Evolutionary conservation across 2,113 vertebrate genomes (phyloP).

Genomic region (Strigops habroptila): DNA sequence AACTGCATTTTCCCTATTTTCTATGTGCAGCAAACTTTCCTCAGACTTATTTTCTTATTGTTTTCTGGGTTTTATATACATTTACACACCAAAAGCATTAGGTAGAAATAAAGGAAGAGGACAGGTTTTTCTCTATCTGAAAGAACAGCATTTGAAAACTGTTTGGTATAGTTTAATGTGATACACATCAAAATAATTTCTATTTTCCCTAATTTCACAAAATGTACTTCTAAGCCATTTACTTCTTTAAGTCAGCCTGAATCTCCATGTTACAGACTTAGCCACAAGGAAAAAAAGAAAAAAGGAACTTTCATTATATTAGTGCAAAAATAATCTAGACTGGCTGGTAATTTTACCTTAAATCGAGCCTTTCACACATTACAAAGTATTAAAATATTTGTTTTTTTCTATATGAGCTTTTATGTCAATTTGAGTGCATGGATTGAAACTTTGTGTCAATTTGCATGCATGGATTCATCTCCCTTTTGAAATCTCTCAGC

Average conservation of each 20-base stretch:
- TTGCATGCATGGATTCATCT: background rate
- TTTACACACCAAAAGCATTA: background rate
- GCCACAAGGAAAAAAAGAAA: background rate
- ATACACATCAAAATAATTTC: background rate
- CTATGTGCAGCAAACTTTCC: background rate
- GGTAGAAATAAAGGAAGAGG: background rate
- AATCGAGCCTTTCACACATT: background rate
- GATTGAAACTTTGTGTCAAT: background rate
- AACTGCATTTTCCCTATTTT: background rate
- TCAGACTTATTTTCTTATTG: background rate
- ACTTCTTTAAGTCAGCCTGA: background rate
- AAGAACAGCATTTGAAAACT: background rate
- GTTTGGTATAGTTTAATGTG: background rate
- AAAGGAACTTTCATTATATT: background rate
- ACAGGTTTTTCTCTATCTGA: background rate
- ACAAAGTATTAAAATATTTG: background rate
- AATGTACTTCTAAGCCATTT: background rate
- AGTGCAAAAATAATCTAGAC: background rate
- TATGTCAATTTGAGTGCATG: background rate
- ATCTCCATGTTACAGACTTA: background rate
- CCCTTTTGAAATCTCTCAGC: background rate
- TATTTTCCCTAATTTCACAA: conserved; percentile 2
- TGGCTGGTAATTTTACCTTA: background rate
- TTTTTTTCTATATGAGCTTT: background rate
- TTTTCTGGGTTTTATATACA: background rate